Conservation (phyloP, 2,888 invertebrate species). For the Himalopsyche kuldschensis region DNA sequence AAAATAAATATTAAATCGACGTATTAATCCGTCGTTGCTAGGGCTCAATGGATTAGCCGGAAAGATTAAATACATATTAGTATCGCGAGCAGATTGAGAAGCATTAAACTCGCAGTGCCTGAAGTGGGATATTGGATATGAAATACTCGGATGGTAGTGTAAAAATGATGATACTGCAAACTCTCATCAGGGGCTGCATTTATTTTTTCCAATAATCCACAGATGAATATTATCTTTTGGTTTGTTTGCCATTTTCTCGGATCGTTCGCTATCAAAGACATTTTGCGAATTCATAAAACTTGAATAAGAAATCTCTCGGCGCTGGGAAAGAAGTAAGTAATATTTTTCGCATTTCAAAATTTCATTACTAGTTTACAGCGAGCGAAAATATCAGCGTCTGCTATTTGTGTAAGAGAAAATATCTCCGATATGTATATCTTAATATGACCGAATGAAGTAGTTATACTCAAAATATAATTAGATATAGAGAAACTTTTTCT, state of each 20-base stretch:
- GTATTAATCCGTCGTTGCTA: no score
- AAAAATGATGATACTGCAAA: slow-evolving; percentile 12
- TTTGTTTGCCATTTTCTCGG: slow-evolving; percentile 11
- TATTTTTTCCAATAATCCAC: slow-evolving; percentile 12
- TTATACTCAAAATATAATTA: no score
- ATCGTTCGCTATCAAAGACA: not conserved
- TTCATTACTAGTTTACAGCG: not conserved
- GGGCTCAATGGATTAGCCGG: no score
- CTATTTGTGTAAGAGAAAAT: not conserved
- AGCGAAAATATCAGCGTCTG: not conserved
- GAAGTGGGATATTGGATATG: slow-evolving; percentile 11
- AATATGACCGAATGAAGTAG: no score
- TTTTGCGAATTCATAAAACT: not conserved
- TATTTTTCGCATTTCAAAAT: not conserved
- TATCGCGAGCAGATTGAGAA: not conserved
- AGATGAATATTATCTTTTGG: slow-evolving; percentile 6
- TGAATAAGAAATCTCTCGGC: not conserved
- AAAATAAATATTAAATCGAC: no score
- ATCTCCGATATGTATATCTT: not conserved
- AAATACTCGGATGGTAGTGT: slow-evolving; percentile 1
- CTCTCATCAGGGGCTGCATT: slow-evolving; percentile 7
- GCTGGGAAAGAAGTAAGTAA: not conserved
- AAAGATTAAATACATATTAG: no score
- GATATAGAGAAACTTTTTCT: no score
- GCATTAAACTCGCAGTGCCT: not conserved